Evolutionary conservation across 2,113 vertebrate genomes (phyloP).

Genomic region (Gallinago media): DNA sequence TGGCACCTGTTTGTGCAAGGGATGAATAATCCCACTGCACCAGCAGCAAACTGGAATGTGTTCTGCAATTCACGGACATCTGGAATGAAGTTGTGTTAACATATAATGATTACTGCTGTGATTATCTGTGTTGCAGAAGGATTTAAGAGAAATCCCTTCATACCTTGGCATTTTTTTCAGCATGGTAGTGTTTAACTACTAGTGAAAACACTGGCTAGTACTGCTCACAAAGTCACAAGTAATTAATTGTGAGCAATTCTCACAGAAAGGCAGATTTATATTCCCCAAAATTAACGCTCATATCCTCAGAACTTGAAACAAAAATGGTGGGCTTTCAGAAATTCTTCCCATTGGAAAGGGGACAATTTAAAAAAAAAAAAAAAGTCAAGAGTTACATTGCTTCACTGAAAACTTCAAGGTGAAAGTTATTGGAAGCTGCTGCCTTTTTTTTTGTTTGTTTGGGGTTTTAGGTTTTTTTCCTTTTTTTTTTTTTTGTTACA

Average conservation of each 20-base stretch:
- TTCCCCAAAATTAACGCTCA: neutral
- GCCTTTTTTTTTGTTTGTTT: neutral
- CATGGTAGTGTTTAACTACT: neutral
- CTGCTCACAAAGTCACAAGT: neutral
- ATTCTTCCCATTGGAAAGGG: neutral
- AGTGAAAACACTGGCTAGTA: neutral
- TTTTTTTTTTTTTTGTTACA: neutral
- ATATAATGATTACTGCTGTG: neutral
- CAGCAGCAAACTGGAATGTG: neutral
- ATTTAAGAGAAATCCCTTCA: neutral
- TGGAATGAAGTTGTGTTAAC: neutral
- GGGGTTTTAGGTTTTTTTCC: rapidly evolving
- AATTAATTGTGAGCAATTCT: neutral
- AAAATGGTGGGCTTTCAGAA: neutral
- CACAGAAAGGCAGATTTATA: neutral
- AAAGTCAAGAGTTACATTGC: neutral
- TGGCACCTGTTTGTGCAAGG: neutral
- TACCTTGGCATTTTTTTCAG: neutral
- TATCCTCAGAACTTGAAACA: neutral
- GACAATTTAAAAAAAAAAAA: neutral
- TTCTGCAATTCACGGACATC: neutral
- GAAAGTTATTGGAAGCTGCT: neutral
- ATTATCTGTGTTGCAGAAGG: neutral
- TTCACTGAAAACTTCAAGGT: neutral
- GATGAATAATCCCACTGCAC: neutral